Conservation (phyloP, 2,888 invertebrate species). For the Sympetrum striolatum region DNA sequence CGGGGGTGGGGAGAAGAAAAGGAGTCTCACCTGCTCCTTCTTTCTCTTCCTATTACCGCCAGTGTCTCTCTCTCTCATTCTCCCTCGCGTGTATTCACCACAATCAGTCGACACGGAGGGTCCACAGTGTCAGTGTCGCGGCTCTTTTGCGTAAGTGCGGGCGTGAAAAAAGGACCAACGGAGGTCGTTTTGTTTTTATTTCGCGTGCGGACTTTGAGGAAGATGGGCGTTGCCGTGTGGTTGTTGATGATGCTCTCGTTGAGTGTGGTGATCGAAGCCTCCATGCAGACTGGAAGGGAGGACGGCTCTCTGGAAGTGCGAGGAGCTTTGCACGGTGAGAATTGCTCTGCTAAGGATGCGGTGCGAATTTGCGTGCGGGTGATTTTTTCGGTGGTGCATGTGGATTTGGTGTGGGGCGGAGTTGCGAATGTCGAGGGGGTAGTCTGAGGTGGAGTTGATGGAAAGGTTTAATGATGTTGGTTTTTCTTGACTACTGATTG, state of each 20-base stretch:
- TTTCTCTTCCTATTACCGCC: not conserved
- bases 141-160: not conserved
- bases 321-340: not conserved
- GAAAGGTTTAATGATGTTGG: no score
- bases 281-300: not conserved
- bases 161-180: not conserved
- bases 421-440: no score
- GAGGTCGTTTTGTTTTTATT: not conserved
- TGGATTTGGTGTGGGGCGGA: no score
- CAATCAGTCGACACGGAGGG: not conserved
- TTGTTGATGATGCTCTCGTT: conserved; percentile 2
- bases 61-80: not conserved
- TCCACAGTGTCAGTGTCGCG: not conserved
- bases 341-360: not conserved
- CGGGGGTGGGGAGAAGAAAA: not conserved
- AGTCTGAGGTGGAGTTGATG: no score
- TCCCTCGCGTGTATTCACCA: not conserved
- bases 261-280: conserved; percentile 2
- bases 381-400: no score
- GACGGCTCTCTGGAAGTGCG: not conserved
- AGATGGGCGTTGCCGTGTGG: conserved; percentile 27
- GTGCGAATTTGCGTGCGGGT: not conserved
- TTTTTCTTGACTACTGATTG: no score
- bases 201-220: not conserved
- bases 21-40: not conserved